phyloP scores from a whole-genome alignment of 2,797 vertebrate genomes.

The Tokudaia tokunoshimensis region DNA sequence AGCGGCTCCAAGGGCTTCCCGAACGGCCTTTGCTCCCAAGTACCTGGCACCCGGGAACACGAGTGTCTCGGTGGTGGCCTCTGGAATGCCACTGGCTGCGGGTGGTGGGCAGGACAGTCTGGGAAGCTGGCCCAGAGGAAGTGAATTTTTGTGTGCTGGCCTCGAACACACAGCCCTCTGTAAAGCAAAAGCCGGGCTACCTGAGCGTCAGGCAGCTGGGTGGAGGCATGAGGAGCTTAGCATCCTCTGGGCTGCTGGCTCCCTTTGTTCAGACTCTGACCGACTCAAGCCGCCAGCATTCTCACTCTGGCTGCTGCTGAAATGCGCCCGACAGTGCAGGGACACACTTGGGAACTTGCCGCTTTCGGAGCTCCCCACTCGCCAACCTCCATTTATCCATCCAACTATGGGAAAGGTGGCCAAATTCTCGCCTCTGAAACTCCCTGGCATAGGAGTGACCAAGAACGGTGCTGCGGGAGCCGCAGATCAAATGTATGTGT shows the following conservation, averaged over 20 bases:
- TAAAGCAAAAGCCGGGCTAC: constrained; percentile 16
- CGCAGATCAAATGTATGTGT: background rate
- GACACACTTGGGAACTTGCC: background rate
- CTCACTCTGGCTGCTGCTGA: background rate
- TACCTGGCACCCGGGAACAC: background rate
- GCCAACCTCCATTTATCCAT: too few species aligned
- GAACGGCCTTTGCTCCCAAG: background rate
- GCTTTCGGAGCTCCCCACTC: background rate
- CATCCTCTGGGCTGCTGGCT: background rate
- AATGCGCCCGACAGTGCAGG: background rate
- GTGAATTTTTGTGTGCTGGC: constrained; percentile 55
- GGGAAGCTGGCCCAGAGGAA: background rate
- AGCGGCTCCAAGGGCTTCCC: constrained; percentile 29
- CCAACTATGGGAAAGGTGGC: too few species aligned
- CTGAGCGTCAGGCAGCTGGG: background rate
- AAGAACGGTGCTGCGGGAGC: background rate
- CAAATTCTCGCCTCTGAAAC: background rate
- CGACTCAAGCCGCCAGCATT: background rate
- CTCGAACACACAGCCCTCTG: constrained; percentile 11
- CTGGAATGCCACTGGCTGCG: background rate
- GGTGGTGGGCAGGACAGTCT: background rate
- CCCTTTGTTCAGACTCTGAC: constrained; percentile 71
- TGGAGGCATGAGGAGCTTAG: background rate
- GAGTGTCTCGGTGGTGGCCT: background rate
- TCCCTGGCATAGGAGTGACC: background rate